Evolutionary conservation across 2,113 vertebrate genomes (phyloP).

Genomic region (Potamarius usumacintae): DNA sequence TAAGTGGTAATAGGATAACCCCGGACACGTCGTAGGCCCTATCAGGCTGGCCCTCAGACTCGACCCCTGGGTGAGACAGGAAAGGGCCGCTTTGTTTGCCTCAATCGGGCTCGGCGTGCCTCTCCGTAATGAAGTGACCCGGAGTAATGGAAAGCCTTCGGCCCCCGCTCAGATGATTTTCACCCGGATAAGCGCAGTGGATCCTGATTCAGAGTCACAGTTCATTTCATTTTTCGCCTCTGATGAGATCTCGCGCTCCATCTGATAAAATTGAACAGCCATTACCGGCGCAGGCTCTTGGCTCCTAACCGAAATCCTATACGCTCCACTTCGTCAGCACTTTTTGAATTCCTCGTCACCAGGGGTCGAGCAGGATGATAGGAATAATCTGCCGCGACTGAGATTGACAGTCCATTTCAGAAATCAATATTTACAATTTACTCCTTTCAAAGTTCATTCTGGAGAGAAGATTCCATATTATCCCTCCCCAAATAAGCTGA

Average conservation of each 20-base stretch:
- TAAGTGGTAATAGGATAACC: slow-evolving; percentile 99
- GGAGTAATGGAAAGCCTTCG: slow-evolving; percentile 99
- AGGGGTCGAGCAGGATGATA: slow-evolving; percentile 89
- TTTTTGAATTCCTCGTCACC: slow-evolving; percentile 98
- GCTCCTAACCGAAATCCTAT: slow-evolving; percentile 99
- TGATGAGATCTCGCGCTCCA: slow-evolving; percentile 99
- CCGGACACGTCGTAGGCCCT: slow-evolving; percentile 90
- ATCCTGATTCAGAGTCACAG: slow-evolving; percentile 99
- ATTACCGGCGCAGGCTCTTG: slow-evolving; percentile 94
- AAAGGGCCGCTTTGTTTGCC: slow-evolving; percentile 91
- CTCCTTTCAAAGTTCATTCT: slow-evolving; percentile 99
- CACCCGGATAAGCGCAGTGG: slow-evolving; percentile 97
- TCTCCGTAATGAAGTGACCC: slow-evolving; percentile 99
- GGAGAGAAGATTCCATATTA: slow-evolving; percentile 99
- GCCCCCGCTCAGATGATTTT: slow-evolving; percentile 95
- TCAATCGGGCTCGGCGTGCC: slow-evolving; percentile 90
- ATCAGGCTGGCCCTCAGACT: slow-evolving; percentile 97
- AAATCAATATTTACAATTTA: slow-evolving; percentile 99
- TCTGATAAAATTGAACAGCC: slow-evolving; percentile 99
- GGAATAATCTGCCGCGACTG: slow-evolving; percentile 97
- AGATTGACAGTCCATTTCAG: slow-evolving; percentile 99
- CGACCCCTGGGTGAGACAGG: slow-evolving; percentile 95
- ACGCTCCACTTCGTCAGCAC: slow-evolving; percentile 99
- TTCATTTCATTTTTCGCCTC: slow-evolving; percentile 99
- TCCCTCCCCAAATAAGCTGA: slow-evolving; percentile 99